Conservation (phyloP, 2,888 invertebrate genomes). For the Kryphioiulus occultus region DNA sequence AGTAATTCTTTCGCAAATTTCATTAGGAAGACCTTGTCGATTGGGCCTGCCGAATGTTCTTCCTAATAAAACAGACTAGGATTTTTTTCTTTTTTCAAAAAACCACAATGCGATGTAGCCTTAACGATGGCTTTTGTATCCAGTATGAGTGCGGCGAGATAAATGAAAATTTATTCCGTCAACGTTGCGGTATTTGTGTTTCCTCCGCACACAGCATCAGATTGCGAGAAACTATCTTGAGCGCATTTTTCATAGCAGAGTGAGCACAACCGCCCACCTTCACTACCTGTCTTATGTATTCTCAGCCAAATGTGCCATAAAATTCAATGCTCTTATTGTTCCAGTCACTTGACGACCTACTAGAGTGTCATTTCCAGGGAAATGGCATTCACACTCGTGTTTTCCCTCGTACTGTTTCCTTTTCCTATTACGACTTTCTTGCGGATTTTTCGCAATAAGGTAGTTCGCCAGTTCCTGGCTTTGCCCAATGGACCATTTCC, state of each 20-base stretch:
- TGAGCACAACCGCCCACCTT: background rate
- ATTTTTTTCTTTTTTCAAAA: background rate
- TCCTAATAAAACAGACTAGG: background rate
- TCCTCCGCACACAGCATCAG: constrained; percentile 21
- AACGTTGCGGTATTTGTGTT: constrained; percentile 32
- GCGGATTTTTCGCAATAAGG: constrained; percentile 21
- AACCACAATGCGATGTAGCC: background rate
- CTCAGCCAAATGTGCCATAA: constrained; percentile 38
- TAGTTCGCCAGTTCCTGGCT: background rate
- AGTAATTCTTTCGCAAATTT: background rate
- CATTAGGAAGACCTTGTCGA: background rate
- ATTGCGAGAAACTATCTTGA: constrained; percentile 8
- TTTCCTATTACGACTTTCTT: background rate
- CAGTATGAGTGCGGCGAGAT: background rate
- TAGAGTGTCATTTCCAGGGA: constrained; percentile 40
- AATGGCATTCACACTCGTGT: constrained; percentile 17
- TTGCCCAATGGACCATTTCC: constrained; percentile 33
- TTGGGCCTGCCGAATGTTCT: background rate
- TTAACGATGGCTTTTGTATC: constrained; percentile 40
- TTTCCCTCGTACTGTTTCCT: background rate
- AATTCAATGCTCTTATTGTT: constrained; percentile 40
- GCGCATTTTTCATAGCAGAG: constrained; percentile 24
- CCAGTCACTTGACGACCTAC: constrained; percentile 40
- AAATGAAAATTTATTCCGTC: constrained; percentile 40
- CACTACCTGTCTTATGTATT: constrained; percentile 24